Percentiles rank a stretch among this genome's conserved stretches.
Conservation (phyloP, 2,888 invertebrate species). For the Melieria omissa region DNA sequence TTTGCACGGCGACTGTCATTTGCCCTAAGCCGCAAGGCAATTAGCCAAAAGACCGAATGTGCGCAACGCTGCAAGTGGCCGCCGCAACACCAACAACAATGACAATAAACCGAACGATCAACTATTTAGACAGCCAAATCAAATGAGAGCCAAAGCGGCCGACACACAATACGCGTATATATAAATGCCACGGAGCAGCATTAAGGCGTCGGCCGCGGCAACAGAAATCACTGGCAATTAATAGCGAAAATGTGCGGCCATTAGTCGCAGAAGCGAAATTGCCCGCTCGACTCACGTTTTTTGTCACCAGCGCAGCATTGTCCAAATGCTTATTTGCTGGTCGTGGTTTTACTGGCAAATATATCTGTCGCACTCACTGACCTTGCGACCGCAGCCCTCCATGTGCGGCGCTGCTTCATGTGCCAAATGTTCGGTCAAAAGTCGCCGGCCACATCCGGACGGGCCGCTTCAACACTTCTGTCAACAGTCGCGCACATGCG, state of each 20-base stretch:
- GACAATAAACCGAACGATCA: neutral
- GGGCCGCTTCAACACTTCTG: no score
- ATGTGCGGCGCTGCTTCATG: neutral
- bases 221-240: constrained; percentile 34
- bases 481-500: neutral
- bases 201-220: neutral
- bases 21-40: constrained; percentile 24
- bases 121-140: neutral
- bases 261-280: constrained; percentile 28
- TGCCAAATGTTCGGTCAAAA: constrained; percentile 24
- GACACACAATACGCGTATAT: neutral
- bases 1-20: constrained; percentile 25
- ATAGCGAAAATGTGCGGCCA: constrained; percentile 36
- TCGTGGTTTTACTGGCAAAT: no score
- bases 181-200: neutral
- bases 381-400: no score
- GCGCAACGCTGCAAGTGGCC: neutral
- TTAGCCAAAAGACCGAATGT: constrained; percentile 21
- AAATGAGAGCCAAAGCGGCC: constrained; percentile 1
- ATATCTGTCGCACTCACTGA: no score
- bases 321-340: no score
- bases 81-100: neutral
- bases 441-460: constrained; percentile 13
- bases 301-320: neutral
- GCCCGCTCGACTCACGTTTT: neutral